Conservation (phyloP, 2,888 invertebrate genomes). For the Dasypogon diadema region DNA sequence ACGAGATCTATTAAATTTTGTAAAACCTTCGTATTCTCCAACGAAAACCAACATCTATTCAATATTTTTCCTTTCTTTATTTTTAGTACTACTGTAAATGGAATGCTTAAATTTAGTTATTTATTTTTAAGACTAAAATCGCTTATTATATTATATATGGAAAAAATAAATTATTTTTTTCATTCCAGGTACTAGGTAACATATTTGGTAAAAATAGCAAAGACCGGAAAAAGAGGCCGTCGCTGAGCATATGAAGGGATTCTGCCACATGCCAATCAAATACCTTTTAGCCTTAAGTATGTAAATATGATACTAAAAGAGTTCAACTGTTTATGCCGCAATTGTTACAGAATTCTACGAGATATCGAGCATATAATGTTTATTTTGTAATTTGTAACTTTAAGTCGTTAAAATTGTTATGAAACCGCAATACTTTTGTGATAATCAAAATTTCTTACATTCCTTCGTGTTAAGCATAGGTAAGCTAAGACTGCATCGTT, state of each 20-base stretch:
- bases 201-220: slow-evolving; percentile 84
- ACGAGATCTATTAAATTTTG: no score
- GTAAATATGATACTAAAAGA: neutral
- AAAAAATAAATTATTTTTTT: no score
- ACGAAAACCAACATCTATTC: no score
- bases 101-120: no score
- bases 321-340: neutral
- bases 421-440: slow-evolving; percentile 35
- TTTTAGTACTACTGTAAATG: no score
- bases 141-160: no score
- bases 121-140: no score
- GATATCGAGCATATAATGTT: neutral
- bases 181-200: slow-evolving; percentile 75
- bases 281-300: neutral
- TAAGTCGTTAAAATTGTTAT: slow-evolving; percentile 10
- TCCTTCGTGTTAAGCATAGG: neutral
- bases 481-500: no score
- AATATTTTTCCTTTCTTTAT: no score
- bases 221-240: slow-evolving; percentile 82
- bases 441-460: slow-evolving; percentile 32
- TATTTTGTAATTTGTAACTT: neutral
- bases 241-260: slow-evolving; percentile 76
- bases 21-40: no score
- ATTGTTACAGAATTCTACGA: neutral
- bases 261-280: neutral